Evolutionary conservation across 2,888 invertebrate genomes (phyloP).

Genomic region (Venustoraphidia nigricollis): DNA sequence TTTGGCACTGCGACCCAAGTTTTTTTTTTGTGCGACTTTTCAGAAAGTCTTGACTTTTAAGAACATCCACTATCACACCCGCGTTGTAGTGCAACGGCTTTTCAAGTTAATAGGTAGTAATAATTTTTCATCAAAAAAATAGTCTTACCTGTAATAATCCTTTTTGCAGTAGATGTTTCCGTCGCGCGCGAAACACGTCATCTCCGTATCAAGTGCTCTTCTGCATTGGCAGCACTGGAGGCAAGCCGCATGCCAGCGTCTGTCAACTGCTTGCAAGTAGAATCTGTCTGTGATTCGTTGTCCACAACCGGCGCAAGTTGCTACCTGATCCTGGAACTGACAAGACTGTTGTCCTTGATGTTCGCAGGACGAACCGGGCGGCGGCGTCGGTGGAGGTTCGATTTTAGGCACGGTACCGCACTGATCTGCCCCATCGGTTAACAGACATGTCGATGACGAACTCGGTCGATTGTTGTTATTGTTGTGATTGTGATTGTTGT

Average conservation of each 20-base stretch:
- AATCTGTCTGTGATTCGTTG: slow-evolving; percentile 74
- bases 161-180: slow-evolving; percentile 93
- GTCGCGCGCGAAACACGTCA: slow-evolving; percentile 83
- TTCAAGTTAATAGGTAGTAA: too few species aligned
- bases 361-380: slow-evolving; percentile 18
- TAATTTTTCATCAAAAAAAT: background rate
- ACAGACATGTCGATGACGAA: slow-evolving; percentile 23
- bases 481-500: slow-evolving; percentile 23
- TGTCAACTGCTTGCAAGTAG: slow-evolving; percentile 81
- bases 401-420: slow-evolving; percentile 28
- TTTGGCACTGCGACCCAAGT: too few species aligned
- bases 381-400: slow-evolving; percentile 29
- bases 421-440: background rate
- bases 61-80: too few species aligned
- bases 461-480: slow-evolving; percentile 22
- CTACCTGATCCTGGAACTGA: slow-evolving; percentile 21
- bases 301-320: slow-evolving; percentile 78
- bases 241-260: slow-evolving; percentile 86
- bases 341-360: background rate
- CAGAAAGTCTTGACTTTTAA: too few species aligned
- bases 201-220: slow-evolving; percentile 76
- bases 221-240: slow-evolving; percentile 84
- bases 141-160: slow-evolving; percentile 83
- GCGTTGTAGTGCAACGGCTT: too few species aligned
- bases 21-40: too few species aligned